Evolutionary conservation across 2,797 vertebrate species (phyloP).

Genomic region (Propithecus deckenii): DNA sequence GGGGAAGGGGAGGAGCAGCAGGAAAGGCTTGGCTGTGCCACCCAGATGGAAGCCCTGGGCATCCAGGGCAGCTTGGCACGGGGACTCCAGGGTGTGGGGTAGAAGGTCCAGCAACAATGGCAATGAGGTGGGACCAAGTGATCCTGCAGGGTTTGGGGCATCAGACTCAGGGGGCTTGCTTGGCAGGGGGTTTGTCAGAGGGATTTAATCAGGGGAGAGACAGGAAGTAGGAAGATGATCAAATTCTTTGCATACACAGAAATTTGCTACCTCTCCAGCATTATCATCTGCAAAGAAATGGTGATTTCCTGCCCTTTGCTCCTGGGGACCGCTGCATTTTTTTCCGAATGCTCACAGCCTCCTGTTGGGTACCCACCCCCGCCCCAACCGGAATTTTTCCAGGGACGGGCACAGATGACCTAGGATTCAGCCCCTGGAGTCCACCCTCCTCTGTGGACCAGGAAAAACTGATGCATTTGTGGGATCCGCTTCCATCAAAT

Average conservation of each 20-base stretch:
- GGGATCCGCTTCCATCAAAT: neutral
- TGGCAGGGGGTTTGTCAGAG: neutral
- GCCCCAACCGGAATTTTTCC: constrained; percentile 44
- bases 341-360: constrained; percentile 48
- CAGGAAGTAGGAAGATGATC: constrained; percentile 21
- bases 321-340: constrained; percentile 39
- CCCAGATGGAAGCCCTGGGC: neutral
- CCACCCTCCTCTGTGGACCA: neutral
- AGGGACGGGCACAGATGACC: constrained; percentile 60
- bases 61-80: neutral
- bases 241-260: neutral
- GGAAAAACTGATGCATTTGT: neutral
- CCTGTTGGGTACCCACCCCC: neutral
- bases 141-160: neutral
- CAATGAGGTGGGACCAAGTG: neutral
- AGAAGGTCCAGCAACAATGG: neutral
- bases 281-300: constrained; percentile 12
- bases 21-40: neutral
- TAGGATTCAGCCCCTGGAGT: neutral
- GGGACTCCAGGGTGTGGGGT: neutral
- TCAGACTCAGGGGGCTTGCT: neutral
- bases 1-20: neutral
- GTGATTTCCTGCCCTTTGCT: neutral
- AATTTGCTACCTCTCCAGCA: neutral
- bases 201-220: neutral